Evolutionary conservation across 1,140 invertebrate species (phyloP).

Genomic region (Drosophila pallidifrons): DNA sequence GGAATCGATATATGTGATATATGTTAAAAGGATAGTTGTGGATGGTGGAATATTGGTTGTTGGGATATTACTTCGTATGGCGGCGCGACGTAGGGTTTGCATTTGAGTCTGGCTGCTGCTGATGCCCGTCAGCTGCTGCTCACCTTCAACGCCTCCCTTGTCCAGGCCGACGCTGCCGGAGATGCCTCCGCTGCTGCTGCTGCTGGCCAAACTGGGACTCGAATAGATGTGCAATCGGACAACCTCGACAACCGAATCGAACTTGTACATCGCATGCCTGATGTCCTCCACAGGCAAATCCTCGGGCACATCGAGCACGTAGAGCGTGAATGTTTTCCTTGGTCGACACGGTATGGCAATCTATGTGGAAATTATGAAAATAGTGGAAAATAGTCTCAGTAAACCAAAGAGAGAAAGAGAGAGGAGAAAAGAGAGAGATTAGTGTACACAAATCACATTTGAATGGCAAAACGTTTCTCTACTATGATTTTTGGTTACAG

Average conservation of each 20-base stretch:
- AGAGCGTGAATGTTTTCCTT: constrained; percentile 92
- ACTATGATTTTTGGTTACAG: no score
- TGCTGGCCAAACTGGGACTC: constrained; percentile 71
- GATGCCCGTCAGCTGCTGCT: constrained; percentile 57
- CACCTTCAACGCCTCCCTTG: constrained; percentile 73
- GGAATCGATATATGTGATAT: background rate
- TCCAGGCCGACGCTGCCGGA: constrained; percentile 34
- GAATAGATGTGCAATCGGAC: constrained; percentile 87
- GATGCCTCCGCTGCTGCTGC: constrained; percentile 24
- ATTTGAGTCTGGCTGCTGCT: constrained; percentile 56
- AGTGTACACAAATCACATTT: no score
- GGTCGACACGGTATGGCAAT: constrained; percentile 93
- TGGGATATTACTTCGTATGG: constrained; percentile 73
- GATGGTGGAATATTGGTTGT: background rate
- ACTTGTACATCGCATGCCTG: constrained; percentile 92
- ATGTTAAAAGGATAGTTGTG: background rate
- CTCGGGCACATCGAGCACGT: constrained; percentile 92
- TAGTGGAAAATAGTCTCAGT: constrained; percentile 5
- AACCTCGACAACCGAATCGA: constrained; percentile 91
- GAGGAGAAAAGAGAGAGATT: no score
- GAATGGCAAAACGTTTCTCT: no score
- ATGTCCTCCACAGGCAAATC: constrained; percentile 93
- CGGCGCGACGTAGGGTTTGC: constrained; percentile 70
- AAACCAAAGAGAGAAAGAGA: background rate
- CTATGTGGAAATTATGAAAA: constrained; percentile 80